These are phyloP conservation scores for Drosophila grimshawi DNA, from an alignment of 1,140 invertebrate genomes.

Conservation along the genomic window DNA sequence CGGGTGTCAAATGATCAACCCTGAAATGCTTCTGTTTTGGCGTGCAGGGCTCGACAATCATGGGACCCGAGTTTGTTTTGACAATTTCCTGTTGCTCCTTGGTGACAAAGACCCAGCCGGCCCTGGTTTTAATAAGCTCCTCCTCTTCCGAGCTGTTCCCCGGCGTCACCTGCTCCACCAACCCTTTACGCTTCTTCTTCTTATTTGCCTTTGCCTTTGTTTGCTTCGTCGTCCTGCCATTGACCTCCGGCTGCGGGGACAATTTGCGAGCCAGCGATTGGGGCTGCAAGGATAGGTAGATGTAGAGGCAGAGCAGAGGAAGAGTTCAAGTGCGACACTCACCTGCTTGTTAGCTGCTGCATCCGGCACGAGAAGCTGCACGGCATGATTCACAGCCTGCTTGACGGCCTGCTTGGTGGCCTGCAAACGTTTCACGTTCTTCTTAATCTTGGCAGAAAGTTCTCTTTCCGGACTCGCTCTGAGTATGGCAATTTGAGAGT, in stretches of 20 bases:
- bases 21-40: conserved; percentile 65
- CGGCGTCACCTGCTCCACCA: conserved; percentile 28
- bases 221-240: background rate
- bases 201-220: conserved; percentile 11
- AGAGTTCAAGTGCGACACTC: background rate
- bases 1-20: conserved; percentile 53
- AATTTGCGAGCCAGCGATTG: conserved; percentile 53
- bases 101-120: conserved; percentile 52
- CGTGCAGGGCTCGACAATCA: conserved; percentile 67
- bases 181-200: conserved; percentile 24
- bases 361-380: conserved; percentile 37
- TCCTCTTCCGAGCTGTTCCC: conserved; percentile 69
- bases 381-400: conserved; percentile 53
- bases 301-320: background rate
- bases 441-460: conserved; percentile 26
- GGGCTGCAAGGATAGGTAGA: conserved; percentile 5
- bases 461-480: background rate
- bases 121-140: conserved; percentile 57
- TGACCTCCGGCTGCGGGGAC: conserved; percentile 32
- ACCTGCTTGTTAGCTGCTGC: conserved; percentile 31
- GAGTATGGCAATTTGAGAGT: too few relatives aligned
- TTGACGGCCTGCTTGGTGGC: conserved; percentile 52
- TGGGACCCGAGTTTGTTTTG: conserved; percentile 53
- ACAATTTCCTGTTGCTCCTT: conserved; percentile 21
- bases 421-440: conserved; percentile 57